A percentile compares a stretch with the other conserved stretches of the same genome.
Evolutionary conservation across 30 jellyfish, hydroid and myxozoan genomes (phyloP).

Genomic region (Aurelia aurita): DNA sequence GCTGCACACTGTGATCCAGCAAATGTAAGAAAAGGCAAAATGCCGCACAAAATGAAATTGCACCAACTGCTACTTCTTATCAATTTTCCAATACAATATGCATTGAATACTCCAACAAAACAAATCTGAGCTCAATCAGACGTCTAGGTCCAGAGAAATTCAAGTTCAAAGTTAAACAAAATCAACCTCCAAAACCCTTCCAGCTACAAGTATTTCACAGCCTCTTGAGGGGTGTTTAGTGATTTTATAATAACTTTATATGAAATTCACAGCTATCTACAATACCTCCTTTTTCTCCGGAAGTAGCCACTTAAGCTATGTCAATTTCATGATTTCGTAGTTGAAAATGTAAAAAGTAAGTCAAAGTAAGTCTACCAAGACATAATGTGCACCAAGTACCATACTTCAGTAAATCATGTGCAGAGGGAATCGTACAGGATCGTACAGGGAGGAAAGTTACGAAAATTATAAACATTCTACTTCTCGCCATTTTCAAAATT

Average conservation of each 20-base stretch:
- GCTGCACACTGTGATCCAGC: slow-evolving; percentile 4
- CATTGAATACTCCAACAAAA: background rate
- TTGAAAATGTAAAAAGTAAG: no score
- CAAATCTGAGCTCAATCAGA: background rate
- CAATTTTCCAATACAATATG: background rate
- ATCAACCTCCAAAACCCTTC: background rate
- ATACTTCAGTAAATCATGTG: background rate
- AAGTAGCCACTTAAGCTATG: no score
- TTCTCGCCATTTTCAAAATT: background rate
- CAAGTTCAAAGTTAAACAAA: background rate
- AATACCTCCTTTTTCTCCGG: no score
- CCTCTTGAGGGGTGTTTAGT: no score
- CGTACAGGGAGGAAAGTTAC: slow-evolving; percentile 7
- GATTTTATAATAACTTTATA: no score
- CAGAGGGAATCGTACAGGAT: background rate
- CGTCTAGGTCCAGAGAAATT: background rate
- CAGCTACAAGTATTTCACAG: no score
- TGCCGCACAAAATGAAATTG: no score
- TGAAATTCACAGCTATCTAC: no score
- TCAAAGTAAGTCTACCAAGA: no score
- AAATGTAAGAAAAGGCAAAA: no score
- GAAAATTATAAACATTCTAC: no score
- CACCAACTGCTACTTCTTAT: background rate
- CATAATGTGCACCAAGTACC: background rate
- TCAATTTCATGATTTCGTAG: no score